phyloP scores from a whole-genome alignment of 2,113 vertebrate species.

The Antigone vipio region DNA sequence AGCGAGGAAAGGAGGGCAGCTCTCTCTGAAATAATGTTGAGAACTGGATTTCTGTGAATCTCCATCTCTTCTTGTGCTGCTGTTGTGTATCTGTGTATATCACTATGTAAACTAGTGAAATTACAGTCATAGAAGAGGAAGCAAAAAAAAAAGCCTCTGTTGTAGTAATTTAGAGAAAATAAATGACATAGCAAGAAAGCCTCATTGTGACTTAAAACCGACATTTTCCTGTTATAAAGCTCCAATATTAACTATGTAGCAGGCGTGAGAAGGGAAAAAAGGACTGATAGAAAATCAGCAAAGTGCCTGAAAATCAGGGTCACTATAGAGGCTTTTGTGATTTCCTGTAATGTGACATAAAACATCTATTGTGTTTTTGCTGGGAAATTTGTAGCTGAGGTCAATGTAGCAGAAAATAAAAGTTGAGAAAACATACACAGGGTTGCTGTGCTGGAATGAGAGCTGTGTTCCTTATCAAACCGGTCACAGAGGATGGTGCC shows the following conservation, averaged over 20 bases:
- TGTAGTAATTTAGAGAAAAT: not conserved
- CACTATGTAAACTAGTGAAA: not conserved
- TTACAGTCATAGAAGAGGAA: not conserved
- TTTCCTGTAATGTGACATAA: not conserved
- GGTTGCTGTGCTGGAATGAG: not conserved
- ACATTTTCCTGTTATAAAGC: not conserved
- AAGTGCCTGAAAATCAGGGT: not conserved
- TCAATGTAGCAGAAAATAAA: slow-evolving; percentile 13
- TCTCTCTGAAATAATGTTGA: not conserved
- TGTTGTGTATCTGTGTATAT: not conserved
- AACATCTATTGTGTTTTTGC: not conserved
- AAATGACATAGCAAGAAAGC: not conserved
- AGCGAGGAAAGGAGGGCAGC: not conserved
- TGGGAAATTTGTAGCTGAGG: not conserved
- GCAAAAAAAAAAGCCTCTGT: not conserved
- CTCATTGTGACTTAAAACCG: not conserved
- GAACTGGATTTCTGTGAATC: not conserved
- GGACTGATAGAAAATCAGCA: not conserved
- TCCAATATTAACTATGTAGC: not conserved
- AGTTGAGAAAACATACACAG: not conserved
- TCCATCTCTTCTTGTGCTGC: not conserved
- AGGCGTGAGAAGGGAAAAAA: not conserved
- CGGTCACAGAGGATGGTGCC: not conserved
- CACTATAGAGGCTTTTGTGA: not conserved
- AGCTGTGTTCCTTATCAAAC: not conserved